These are phyloP conservation scores for Anoura caudifer DNA, from an alignment of 2,113 vertebrate species.

Conservation along the genomic window DNA sequence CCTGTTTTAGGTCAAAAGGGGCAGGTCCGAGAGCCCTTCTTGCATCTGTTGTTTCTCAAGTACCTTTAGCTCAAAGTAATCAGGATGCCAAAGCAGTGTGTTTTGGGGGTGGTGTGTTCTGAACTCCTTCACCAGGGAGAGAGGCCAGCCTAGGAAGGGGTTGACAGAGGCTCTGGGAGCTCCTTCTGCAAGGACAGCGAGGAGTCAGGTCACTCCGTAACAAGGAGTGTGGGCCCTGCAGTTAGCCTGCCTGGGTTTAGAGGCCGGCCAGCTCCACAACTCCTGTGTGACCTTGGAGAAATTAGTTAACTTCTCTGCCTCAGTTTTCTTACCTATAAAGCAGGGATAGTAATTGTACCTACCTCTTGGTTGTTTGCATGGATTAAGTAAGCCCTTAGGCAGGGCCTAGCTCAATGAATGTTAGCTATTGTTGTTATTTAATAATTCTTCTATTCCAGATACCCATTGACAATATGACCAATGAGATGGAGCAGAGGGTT, in stretches of 20 bases:
- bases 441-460: constrained; percentile 81
- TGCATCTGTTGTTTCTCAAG: background rate
- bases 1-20: background rate
- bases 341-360: background rate
- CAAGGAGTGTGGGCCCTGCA: background rate
- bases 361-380: background rate
- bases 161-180: background rate
- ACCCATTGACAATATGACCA: constrained; percentile 89
- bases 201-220: background rate
- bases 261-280: background rate
- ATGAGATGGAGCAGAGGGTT: constrained; percentile 96
- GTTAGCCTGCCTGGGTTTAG: background rate
- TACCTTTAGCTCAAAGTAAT: background rate
- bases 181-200: background rate
- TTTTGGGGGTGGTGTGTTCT: background rate
- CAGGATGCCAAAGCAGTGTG: background rate
- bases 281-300: background rate
- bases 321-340: background rate
- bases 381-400: background rate
- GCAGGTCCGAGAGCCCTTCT: background rate
- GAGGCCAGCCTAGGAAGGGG: background rate
- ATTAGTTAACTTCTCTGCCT: background rate
- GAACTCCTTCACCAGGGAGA: background rate
- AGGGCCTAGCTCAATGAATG: background rate
- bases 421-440: background rate